Evolutionary conservation across 2,888 invertebrate species (phyloP).

Genomic region (Notocelia uddmanniana): DNA sequence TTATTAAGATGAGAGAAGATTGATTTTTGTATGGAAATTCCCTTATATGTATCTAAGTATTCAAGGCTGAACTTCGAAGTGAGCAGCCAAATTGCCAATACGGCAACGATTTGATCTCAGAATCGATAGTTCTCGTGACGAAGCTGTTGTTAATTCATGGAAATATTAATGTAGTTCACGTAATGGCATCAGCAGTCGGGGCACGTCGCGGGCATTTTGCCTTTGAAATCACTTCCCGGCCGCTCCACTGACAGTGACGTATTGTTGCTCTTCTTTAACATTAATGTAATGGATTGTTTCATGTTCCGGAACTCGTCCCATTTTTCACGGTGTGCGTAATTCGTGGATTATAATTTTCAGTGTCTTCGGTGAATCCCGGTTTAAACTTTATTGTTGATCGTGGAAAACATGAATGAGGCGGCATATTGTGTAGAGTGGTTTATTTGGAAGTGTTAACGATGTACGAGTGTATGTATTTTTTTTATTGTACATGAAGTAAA

Average conservation of each 20-base stretch:
- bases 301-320: slow-evolving; percentile 76
- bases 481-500: too few relatives aligned
- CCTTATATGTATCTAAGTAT: too few relatives aligned
- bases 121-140: slow-evolving; percentile 57
- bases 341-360: slow-evolving; percentile 59
- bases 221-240: slow-evolving; percentile 82
- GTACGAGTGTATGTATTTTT: too few relatives aligned
- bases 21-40: too few relatives aligned
- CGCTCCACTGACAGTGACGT: slow-evolving; percentile 80
- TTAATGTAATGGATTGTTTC: slow-evolving; percentile 83
- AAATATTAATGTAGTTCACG: slow-evolving; percentile 77
- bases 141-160: slow-evolving; percentile 74
- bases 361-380: slow-evolving; percentile 44
- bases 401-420: not conserved
- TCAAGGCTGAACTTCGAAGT: not conserved
- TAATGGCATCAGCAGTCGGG: slow-evolving; percentile 69
- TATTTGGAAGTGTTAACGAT: too few relatives aligned
- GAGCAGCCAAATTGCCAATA: not conserved
- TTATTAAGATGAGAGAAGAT: too few relatives aligned
- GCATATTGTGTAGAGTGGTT: not conserved
- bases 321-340: slow-evolving; percentile 70
- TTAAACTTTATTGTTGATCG: slow-evolving; percentile 24
- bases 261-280: slow-evolving; percentile 82
- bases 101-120: not conserved
- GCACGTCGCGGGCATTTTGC: slow-evolving; percentile 80